A percentile compares a stretch with the other conserved stretches of the same genome.
These are phyloP conservation scores for Argopecten irradians DNA, from an alignment of 1,140 invertebrate species.

Conservation along the genomic window DNA sequence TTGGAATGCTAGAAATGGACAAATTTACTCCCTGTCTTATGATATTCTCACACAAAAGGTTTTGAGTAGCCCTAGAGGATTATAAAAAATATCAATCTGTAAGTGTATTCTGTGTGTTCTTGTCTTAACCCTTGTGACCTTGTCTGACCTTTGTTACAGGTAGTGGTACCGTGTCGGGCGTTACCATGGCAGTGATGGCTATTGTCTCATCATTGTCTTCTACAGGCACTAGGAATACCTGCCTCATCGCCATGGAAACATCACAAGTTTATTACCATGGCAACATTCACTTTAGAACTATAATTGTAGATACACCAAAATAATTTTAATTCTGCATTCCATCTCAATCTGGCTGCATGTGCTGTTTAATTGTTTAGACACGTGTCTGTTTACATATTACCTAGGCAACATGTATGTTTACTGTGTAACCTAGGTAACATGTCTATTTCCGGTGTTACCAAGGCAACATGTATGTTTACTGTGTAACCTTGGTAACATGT, in stretches of 20 bases:
- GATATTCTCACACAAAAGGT: too few species aligned
- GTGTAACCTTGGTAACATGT: too few species aligned
- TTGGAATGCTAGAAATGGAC: too few species aligned
- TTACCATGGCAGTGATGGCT: background rate
- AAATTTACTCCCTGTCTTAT: too few species aligned
- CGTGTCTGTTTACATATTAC: background rate
- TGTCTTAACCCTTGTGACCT: too few species aligned
- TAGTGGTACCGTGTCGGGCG: background rate
- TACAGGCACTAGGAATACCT: background rate
- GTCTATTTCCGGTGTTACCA: background rate
- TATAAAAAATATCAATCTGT: too few species aligned
- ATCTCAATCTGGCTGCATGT: conserved; percentile 20
- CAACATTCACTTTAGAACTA: background rate
- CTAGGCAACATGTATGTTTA: background rate
- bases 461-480: background rate
- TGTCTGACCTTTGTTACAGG: background rate
- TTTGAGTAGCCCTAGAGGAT: too few species aligned
- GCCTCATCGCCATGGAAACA: background rate
- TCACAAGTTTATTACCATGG: background rate
- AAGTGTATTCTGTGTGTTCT: too few species aligned
- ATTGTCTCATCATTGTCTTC: background rate
- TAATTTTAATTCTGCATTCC: background rate
- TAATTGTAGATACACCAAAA: conserved; percentile 22
- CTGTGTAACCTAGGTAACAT: too few species aligned
- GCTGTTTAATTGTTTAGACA: background rate